Evolutionary conservation across 1,140 invertebrate species (phyloP).

Genomic region (Eupristina koningsbergeri): DNA sequence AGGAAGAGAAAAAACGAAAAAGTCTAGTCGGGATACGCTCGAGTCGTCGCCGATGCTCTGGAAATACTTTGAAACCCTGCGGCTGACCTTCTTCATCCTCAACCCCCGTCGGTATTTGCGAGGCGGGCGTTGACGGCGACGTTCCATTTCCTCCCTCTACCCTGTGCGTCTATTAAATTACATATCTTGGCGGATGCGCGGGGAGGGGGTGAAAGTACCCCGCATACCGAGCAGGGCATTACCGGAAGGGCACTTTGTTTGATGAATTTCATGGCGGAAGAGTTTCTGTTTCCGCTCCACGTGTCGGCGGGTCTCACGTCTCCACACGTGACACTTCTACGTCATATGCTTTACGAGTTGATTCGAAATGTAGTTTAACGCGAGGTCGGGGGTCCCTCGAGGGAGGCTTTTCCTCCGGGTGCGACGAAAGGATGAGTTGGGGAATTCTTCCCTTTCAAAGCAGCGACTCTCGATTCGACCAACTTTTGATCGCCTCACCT

Average conservation of each 20-base stretch:
- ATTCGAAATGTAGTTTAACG: too few species aligned
- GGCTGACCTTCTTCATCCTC: background rate
- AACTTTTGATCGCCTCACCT: too few species aligned
- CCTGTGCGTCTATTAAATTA: background rate
- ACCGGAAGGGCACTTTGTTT: background rate
- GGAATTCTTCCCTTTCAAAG: too few species aligned
- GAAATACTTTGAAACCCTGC: background rate
- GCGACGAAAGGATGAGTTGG: too few species aligned
- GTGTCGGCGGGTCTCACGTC: background rate
- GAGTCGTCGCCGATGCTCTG: conserved; percentile 5
- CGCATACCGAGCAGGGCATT: background rate
- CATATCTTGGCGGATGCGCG: background rate
- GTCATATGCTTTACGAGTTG: too few species aligned
- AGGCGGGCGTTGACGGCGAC: background rate
- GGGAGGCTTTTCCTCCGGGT: too few species aligned
- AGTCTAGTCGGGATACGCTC: background rate
- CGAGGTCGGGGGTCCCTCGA: too few species aligned
- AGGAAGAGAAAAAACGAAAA: background rate
- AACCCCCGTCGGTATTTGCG: background rate
- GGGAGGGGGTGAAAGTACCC: too few species aligned
- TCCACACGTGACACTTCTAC: too few species aligned
- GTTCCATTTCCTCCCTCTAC: conserved; percentile 9
- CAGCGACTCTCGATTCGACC: too few species aligned
- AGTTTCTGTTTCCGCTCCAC: background rate
- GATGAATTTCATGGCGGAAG: background rate